phyloP scores from a whole-genome alignment of 2,888 invertebrate genomes.

The Osedax frankpressi region DNA sequence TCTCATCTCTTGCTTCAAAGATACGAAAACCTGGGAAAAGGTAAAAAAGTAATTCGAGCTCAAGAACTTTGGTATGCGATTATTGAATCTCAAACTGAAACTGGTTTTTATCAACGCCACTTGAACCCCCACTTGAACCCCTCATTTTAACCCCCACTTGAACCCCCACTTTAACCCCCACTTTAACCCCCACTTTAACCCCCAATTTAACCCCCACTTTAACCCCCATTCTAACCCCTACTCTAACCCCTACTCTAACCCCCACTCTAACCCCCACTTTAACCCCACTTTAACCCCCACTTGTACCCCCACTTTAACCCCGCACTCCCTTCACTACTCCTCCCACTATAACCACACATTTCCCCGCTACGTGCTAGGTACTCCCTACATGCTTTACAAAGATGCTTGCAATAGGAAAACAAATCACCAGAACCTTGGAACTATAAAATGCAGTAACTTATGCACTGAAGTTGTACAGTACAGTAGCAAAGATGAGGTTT shows the following conservation, averaged over 20 bases:
- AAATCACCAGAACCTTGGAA: conserved; percentile 93
- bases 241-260: too few species aligned
- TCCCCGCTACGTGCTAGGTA: too few species aligned
- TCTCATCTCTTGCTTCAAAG: conserved; percentile 29
- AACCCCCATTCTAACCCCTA: not conserved
- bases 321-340: too few species aligned
- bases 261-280: too few species aligned
- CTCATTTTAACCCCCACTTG: too few species aligned
- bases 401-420: conserved; percentile 92
- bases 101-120: conserved; percentile 40
- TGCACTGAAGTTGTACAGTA: conserved; percentile 97
- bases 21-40: conserved; percentile 59
- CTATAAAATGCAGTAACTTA: conserved; percentile 91
- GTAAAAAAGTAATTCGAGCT: conserved; percentile 55
- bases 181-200: too few species aligned
- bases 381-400: conserved; percentile 71
- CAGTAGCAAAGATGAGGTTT: conserved; percentile 69
- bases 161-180: too few species aligned
- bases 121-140: too few species aligned
- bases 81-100: conserved; percentile 86
- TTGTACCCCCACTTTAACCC: not conserved
- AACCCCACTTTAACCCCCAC: not conserved
- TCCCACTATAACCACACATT: too few species aligned
- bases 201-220: not conserved
- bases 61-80: conserved; percentile 82